These are phyloP conservation scores for Bufotes viridis DNA, from an alignment of 2,797 vertebrate species.

Conservation along the genomic window DNA sequence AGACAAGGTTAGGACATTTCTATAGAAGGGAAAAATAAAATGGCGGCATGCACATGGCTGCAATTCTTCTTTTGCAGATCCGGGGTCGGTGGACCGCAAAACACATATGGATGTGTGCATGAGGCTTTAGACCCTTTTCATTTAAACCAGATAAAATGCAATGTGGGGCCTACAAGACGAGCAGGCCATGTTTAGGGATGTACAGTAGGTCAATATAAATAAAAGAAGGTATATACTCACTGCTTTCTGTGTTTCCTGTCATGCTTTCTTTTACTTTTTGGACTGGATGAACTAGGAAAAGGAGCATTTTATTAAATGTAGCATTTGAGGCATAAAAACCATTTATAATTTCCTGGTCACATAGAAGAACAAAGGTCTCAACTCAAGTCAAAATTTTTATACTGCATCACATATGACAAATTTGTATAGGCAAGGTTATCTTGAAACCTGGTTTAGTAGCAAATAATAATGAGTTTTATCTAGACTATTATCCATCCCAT, in stretches of 20 bases:
- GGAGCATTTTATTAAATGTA: slow-evolving; percentile 52
- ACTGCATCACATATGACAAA: neutral
- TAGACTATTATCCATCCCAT: too few species aligned
- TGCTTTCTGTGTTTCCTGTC: slow-evolving; percentile 95
- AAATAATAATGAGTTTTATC: too few species aligned
- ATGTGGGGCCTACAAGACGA: neutral
- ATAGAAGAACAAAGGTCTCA: neutral
- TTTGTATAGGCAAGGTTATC: neutral
- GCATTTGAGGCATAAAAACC: neutral
- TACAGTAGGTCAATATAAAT: neutral
- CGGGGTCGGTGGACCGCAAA: too few species aligned
- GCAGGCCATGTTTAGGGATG: neutral
- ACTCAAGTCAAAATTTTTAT: neutral
- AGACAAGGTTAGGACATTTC: too few species aligned
- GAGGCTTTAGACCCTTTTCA: neutral
- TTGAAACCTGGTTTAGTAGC: neutral
- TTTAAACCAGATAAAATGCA: neutral
- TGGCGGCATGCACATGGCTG: too few species aligned
- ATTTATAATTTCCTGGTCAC: slow-evolving; percentile 7
- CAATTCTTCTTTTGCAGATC: too few species aligned
- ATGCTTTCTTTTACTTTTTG: slow-evolving; percentile 90
- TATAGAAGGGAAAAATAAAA: too few species aligned
- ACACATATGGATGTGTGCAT: too few species aligned
- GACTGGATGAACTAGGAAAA: slow-evolving; percentile 83
- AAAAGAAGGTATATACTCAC: slow-evolving; percentile 78